Percentiles rank a stretch among this genome's conserved stretches.
Conservation (phyloP, 2,797 vertebrate species). For the Molossus molossus region DNA sequence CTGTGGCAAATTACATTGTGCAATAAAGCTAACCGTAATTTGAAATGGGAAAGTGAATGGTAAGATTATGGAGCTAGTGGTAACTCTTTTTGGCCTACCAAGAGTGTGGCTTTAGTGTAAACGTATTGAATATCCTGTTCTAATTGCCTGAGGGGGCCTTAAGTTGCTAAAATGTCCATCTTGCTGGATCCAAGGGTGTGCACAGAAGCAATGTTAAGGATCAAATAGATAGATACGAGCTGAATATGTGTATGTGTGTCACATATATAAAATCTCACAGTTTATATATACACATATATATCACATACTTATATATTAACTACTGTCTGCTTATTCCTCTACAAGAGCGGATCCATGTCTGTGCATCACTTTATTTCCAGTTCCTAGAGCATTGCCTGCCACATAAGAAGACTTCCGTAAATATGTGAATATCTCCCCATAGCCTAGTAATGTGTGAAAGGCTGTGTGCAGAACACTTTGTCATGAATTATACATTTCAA, state of each 20-base stretch:
- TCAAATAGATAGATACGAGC: neutral
- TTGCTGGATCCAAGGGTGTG: neutral
- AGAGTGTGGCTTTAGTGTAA: neutral
- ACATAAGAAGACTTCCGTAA: neutral
- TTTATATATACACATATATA: neutral
- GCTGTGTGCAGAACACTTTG: neutral
- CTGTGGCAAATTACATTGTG: neutral
- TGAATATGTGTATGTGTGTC: neutral
- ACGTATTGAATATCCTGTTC: neutral
- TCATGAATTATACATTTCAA: conserved; percentile 51
- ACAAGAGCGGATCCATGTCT: neutral
- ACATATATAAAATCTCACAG: neutral
- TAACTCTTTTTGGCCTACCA: neutral
- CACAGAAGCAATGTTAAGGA: neutral
- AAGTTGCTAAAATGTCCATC: neutral
- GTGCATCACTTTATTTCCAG: neutral
- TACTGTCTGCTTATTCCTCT: neutral
- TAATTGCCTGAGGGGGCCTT: neutral
- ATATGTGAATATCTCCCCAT: neutral
- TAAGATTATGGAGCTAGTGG: neutral
- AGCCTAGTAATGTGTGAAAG: conserved; percentile 9
- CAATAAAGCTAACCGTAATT: neutral
- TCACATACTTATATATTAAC: neutral
- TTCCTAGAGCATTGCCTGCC: neutral
- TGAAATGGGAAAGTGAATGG: neutral